Percentiles rank a stretch among this genome's conserved stretches.
These are phyloP conservation scores for Arge pagana DNA, from an alignment of 2,888 invertebrate species.

Conservation along the genomic window DNA sequence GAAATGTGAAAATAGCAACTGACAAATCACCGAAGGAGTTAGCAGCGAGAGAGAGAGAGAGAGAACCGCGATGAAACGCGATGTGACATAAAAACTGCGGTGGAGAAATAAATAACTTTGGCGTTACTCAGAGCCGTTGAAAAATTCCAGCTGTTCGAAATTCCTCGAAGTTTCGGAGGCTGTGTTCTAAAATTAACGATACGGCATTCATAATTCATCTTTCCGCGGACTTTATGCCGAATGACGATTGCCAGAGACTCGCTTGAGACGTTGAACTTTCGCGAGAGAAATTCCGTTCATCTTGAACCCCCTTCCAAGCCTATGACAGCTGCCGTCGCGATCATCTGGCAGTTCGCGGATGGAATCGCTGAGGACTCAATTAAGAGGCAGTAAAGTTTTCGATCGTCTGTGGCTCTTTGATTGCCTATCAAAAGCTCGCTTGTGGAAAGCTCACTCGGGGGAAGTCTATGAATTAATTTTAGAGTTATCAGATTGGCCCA, in stretches of 20 bases:
- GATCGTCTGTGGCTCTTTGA: no score
- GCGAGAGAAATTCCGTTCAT: no score
- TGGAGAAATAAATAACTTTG: constrained; percentile 1
- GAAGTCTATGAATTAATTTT: constrained; percentile 5
- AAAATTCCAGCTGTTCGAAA: constrained; percentile 13
- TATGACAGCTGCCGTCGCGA: no score
- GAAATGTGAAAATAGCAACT: not conserved
- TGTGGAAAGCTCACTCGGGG: not conserved
- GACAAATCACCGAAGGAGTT: not conserved
- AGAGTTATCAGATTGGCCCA: constrained; percentile 17
- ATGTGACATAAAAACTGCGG: no score
- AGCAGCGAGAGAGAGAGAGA: not conserved
- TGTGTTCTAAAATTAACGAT: constrained; percentile 12
- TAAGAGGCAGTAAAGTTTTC: no score
- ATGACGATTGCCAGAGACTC: no score
- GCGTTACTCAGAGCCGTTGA: constrained; percentile 4
- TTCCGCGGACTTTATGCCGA: no score
- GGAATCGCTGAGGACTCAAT: no score
- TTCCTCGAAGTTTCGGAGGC: constrained; percentile 1
- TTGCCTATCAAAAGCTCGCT: constrained; percentile 8
- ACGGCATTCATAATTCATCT: no score
- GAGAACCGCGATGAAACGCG: not conserved
- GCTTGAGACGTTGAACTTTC: no score
- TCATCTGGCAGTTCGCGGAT: no score
- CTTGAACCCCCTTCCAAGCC: no score